Percentiles rank a stretch among this genome's conserved stretches.
These are phyloP conservation scores for Heteractis magnifica DNA, from an alignment of 92 coral and sea anemone genomes.

Conservation along the genomic window DNA sequence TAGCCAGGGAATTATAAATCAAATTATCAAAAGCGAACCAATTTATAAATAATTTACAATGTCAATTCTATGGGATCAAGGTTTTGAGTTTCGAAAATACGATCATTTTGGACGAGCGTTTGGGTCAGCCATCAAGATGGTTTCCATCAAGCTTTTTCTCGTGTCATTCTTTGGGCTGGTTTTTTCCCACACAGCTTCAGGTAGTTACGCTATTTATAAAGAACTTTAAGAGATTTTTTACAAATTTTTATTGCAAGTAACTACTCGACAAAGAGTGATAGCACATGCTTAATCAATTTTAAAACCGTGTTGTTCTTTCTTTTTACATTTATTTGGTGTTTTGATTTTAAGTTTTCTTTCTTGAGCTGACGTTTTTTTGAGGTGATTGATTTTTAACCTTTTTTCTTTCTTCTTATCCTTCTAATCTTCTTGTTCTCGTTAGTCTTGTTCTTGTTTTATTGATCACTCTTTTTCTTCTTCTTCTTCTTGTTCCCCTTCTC, in stretches of 20 bases:
- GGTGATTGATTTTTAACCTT: too few relatives aligned
- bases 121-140: background rate
- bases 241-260: too few relatives aligned
- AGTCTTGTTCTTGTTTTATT: background rate
- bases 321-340: too few relatives aligned
- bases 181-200: background rate
- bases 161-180: background rate
- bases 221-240: too few relatives aligned
- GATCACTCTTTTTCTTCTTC: background rate
- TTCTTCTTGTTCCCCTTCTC: background rate
- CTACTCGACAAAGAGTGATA: too few relatives aligned
- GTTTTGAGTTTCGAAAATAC: background rate
- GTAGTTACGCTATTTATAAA: background rate
- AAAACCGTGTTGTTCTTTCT: too few relatives aligned
- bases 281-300: too few relatives aligned
- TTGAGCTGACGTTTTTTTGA: too few relatives aligned
- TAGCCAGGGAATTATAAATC: background rate
- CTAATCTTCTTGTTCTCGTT: background rate
- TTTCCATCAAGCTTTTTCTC: background rate
- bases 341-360: too few relatives aligned
- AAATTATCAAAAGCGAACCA: too few relatives aligned
- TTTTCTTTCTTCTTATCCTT: background rate
- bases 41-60: background rate
- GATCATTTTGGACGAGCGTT: background rate
- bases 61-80: background rate